These are phyloP conservation scores for Tetragonisca angustula DNA, from an alignment of 2,888 invertebrate genomes.

Conservation along the genomic window DNA sequence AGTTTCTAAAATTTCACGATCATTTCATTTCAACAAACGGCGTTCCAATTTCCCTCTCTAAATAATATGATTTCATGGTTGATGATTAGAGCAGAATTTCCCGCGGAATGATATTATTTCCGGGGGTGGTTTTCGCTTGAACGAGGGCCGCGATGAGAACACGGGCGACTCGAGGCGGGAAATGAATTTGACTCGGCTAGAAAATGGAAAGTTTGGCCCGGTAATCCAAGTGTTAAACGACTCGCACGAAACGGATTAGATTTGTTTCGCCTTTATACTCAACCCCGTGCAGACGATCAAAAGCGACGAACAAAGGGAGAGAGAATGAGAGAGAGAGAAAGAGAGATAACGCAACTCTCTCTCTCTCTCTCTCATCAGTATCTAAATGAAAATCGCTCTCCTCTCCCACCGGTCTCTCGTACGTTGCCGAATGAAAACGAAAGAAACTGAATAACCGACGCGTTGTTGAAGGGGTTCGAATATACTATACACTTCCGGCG, in stretches of 20 bases:
- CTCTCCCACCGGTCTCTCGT: background rate
- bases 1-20: background rate
- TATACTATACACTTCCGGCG: background rate
- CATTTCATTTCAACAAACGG: background rate
- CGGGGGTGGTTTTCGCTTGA: background rate
- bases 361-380: background rate
- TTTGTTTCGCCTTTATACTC: slow-evolving; percentile 35
- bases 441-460: background rate
- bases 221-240: slow-evolving; percentile 37
- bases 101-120: background rate
- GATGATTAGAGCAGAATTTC: background rate
- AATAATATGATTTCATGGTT: background rate
- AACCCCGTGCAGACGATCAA: slow-evolving; percentile 6
- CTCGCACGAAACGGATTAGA: slow-evolving; percentile 30
- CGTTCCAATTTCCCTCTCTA: background rate
- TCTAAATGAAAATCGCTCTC: slow-evolving; percentile 22
- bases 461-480: background rate
- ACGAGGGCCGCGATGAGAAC: background rate
- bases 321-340: too few species aligned
- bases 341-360: background rate
- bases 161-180: background rate
- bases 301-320: background rate
- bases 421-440: background rate
- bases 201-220: background rate
- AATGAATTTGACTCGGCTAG: slow-evolving; percentile 17